Evolutionary conservation across 1,140 invertebrate species (phyloP), one percentile per base, ranked within the genome.

Genomic region (Orius laevigatus): DNA sequence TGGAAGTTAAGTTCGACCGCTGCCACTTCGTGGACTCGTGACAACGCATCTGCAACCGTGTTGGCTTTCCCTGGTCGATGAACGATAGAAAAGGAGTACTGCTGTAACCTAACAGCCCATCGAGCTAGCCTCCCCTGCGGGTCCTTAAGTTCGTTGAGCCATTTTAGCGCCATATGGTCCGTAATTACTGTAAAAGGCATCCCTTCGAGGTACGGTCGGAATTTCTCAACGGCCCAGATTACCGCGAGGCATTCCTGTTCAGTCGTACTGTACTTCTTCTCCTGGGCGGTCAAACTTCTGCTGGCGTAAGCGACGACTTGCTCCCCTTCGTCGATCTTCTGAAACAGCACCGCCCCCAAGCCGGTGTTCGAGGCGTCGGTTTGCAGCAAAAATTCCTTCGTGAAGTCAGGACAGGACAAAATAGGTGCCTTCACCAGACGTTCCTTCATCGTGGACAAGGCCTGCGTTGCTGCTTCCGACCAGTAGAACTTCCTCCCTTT

Each of bases 171-270:
- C 67, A 50, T 56, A 36, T 67, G 63, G 48, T 69, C 65, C 1
- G 64, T 67, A 19, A 60, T 42, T 1, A 69, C 57, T 0, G 25
- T 60, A 46, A 71, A 67, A 14, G 60, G 41, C 4, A 31, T 57
- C 9, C 58, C 60, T 39, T 63, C 57, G 19, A 62, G 45, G 35
- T 58, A 60, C 1, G 25, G 46, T n/a, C 57, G 44, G 41, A 63
- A 65, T 25, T 65, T 58, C 38, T 63, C 53, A 0, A 69, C 55
- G 2, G 59, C 62, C 54, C 57, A 61, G 2, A 70, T 41, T 14
- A 70, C 55, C 3, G 63, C 66, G 4, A 54, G 52, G 46, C 61
- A 63, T 60, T 73, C 68, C 44, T 58, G 53, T 55, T 74, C 68
- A 1, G 63, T 66, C 5, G 57, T 57, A 2, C 53, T 53, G 49